phyloP scores from a whole-genome alignment of 2,888 invertebrate species.

The Tolmerus cingulatus region DNA sequence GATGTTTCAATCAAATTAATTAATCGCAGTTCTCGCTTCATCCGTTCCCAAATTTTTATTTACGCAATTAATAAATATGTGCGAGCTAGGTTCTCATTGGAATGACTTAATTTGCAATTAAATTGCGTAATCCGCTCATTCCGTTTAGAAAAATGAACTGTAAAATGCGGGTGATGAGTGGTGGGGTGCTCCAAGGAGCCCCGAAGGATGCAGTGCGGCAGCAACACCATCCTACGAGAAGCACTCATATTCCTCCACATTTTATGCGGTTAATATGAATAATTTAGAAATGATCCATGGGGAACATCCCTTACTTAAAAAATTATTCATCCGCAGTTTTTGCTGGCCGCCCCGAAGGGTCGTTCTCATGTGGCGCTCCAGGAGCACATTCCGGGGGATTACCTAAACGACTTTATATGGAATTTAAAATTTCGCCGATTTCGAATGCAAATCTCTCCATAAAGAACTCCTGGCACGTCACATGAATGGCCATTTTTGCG shows the following conservation, averaged over 20 bases:
- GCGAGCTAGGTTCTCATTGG: background rate
- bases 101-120: conserved; percentile 31
- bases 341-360: background rate
- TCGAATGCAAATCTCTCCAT: conserved; percentile 53
- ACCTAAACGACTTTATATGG: conserved; percentile 41
- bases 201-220: background rate
- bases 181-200: background rate
- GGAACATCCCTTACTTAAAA: conserved; percentile 40
- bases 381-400: conserved; percentile 37
- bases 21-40: background rate
- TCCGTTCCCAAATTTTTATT: background rate
- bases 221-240: background rate
- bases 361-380: conserved; percentile 6
- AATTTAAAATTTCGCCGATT: conserved; percentile 47
- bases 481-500: conserved; percentile 48
- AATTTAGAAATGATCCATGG: conserved; percentile 40
- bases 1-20: background rate
- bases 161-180: background rate
- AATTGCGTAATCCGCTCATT: background rate
- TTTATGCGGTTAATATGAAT: conserved; percentile 41
- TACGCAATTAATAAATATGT: too few relatives aligned
- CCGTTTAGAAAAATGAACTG: background rate
- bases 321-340: conserved; percentile 41
- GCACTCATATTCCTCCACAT: conserved; percentile 21
- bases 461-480: conserved; percentile 54